Conservation (phyloP, 2,888 invertebrate genomes). For the Ennomos fuscantarius region DNA sequence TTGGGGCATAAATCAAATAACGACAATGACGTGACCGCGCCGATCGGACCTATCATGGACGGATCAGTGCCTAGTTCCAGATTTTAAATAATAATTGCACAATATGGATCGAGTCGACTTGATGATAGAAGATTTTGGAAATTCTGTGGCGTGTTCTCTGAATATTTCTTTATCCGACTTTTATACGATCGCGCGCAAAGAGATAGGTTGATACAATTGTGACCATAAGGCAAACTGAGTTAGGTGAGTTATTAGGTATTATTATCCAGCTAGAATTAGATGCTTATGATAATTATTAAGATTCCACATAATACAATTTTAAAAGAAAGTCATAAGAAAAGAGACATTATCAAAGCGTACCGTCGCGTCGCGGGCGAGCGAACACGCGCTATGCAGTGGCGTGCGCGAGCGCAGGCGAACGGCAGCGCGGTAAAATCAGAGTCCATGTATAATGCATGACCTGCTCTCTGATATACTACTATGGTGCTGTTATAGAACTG, state of each 20-base stretch:
- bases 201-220: no score
- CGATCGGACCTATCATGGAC: no score
- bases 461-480: slow-evolving; percentile 40
- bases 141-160: no score
- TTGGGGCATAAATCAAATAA: no score
- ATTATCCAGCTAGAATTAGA: slow-evolving; percentile 1
- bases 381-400: slow-evolving; percentile 65
- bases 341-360: slow-evolving; percentile 62
- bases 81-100: no score
- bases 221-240: no score
- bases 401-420: slow-evolving; percentile 48
- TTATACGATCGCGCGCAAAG: no score
- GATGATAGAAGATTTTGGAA: no score
- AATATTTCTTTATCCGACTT: no score
- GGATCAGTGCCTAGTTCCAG: no score
- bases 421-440: slow-evolving; percentile 62
- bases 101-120: no score
- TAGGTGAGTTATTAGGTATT: not conserved
- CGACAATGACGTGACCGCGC: no score
- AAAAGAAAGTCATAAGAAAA: slow-evolving; percentile 70
- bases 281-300: slow-evolving; percentile 13
- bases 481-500: slow-evolving; percentile 55
- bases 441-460: slow-evolving; percentile 68
- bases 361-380: slow-evolving; percentile 69
- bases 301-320: slow-evolving; percentile 32